A percentile compares a stretch with the other conserved stretches of the same genome.
Evolutionary conservation across 2,888 invertebrate species (phyloP).

Genomic region (Amphipoea oculea): DNA sequence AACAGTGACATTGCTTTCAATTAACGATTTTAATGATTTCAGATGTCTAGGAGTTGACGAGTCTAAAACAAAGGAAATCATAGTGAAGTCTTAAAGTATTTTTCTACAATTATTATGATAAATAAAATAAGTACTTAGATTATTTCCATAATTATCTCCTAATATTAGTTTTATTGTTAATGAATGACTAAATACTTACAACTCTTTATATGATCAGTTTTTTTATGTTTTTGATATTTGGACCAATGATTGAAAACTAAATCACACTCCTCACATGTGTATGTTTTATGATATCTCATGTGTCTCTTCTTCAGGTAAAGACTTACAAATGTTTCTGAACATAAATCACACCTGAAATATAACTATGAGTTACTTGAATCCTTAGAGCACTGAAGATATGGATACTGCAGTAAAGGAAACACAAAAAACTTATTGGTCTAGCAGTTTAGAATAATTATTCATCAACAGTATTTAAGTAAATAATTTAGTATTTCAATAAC

Average conservation of each 20-base stretch:
- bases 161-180: background rate
- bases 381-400: background rate
- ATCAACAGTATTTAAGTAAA: background rate
- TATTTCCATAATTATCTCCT: background rate
- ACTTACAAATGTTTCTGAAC: slow-evolving; percentile 87
- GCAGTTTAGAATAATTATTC: background rate
- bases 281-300: slow-evolving; percentile 83
- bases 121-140: background rate
- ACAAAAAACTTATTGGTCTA: background rate
- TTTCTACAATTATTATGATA: background rate
- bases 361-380: slow-evolving; percentile 16
- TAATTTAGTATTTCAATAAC: background rate
- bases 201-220: slow-evolving; percentile 77
- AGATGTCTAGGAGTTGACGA: slow-evolving; percentile 45
- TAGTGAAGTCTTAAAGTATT: slow-evolving; percentile 18
- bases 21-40: slow-evolving; percentile 56
- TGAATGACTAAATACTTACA: slow-evolving; percentile 66
- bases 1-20: slow-evolving; percentile 61
- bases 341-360: slow-evolving; percentile 89
- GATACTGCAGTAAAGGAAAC: background rate
- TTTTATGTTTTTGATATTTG: slow-evolving; percentile 85
- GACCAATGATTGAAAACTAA: slow-evolving; percentile 87
- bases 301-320: slow-evolving; percentile 88
- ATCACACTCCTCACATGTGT: slow-evolving; percentile 87
- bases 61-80: slow-evolving; percentile 58